A percentile compares a stretch with the other conserved stretches of the same genome.
phyloP scores from a whole-genome alignment of 2,113 vertebrate species.

The Morphnarchus princeps region DNA sequence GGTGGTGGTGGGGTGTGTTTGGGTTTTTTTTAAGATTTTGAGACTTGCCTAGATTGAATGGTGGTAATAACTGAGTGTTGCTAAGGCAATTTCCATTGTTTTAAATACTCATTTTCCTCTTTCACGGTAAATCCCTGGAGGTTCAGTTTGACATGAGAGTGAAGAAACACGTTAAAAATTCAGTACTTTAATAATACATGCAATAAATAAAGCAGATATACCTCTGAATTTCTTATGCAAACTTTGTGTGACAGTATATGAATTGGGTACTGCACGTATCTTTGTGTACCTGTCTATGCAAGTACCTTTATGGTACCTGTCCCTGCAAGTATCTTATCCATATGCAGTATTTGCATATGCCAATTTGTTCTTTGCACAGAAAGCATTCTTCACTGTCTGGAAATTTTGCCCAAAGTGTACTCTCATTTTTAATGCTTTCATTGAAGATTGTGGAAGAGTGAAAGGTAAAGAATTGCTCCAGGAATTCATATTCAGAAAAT shows the following conservation, averaged over 20 bases:
- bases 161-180: neutral
- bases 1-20: no score
- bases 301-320: neutral
- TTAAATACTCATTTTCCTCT: neutral
- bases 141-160: neutral
- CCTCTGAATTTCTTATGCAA: neutral
- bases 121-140: neutral
- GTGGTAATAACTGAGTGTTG: neutral
- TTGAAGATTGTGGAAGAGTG: neutral
- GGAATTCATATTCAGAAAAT: neutral
- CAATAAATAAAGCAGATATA: neutral
- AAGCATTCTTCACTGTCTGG: neutral
- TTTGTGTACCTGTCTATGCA: slow-evolving; percentile 14
- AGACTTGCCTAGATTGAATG: neutral
- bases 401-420: neutral
- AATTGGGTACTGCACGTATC: neutral
- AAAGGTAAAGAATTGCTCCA: neutral
- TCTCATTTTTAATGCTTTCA: neutral
- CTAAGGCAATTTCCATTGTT: neutral
- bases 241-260: neutral
- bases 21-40: neutral
- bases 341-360: neutral
- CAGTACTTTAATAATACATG: neutral
- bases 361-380: neutral
- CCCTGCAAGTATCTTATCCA: slow-evolving; percentile 20